Base-by-base conservation (phyloP, 2,888 invertebrate species). In the Idaea aversata region DNA sequence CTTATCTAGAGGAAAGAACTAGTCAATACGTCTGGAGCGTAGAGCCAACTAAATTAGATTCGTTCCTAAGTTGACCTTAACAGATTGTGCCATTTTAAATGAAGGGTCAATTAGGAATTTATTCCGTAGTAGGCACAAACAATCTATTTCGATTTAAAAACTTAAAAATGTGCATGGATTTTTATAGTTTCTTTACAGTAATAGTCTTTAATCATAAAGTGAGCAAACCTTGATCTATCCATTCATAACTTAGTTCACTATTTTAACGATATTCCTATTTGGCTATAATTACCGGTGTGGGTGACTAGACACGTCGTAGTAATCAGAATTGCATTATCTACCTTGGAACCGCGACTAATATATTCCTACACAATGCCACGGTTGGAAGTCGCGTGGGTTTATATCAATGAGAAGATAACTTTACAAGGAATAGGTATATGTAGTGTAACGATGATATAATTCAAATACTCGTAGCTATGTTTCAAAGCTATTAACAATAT, bases 301-400 rank as follows among this genome's bases (percentile, higher is more conserved):
- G 47, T 47, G 47, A 47, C 47, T 47, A 47, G 47, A 47, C 47
- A 10, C 47, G 47, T 47, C 25, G 25, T 25, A 47, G 25, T 25
- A 47, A 13, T 47, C 47, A 47, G 10, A 47, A 47, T 47, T 47
- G 47, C 47, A 47, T 47, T 47, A 47, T 47, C 47, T 47, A 47
- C 47, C 47, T 47, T 47, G 13, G 47, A 47, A 47, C 47, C 13
- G 47, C 47, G 47, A 47, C 47, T 47, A 47, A 47, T 47, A 47
- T 47, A 47, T 47, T 47, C 47, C 47, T 47, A 47, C 47, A 47
- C 47, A 47, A 47, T 47, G 47, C 47, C 47, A 47, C 47, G 47
- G 47, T 47, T 47, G 47, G 47, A 47, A 47, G 47, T 47, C 47
- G 47, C 47, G 47, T 47, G 47, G 47, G 47, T 47, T 47, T 47